Conservation (phyloP, 2,888 invertebrate species). For the Sarcophaga rosellei region DNA sequence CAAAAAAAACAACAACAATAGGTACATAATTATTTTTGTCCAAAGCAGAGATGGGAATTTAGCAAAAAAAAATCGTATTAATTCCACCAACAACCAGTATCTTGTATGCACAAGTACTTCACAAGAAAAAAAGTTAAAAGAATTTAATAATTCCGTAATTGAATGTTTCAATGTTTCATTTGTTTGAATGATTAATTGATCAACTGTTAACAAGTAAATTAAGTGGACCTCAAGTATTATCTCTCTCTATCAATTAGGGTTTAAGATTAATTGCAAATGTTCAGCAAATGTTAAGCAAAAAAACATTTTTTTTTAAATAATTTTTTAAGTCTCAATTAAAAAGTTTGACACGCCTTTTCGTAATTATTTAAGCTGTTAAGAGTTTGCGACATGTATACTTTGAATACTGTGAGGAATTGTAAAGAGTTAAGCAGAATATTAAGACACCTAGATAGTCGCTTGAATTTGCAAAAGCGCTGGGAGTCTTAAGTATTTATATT, state of each 20-base stretch:
- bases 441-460: too few relatives aligned
- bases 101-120: constrained; percentile 2
- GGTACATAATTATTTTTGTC: not conserved
- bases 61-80: not conserved
- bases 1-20: not conserved
- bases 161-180: too few relatives aligned
- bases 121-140: not conserved
- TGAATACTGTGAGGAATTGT: too few relatives aligned
- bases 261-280: not conserved
- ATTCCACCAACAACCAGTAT: not conserved
- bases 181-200: constrained; percentile 30
- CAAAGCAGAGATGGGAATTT: not conserved
- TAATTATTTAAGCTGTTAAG: too few relatives aligned
- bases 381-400: too few relatives aligned
- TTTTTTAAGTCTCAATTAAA: too few relatives aligned
- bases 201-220: constrained; percentile 13
- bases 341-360: too few relatives aligned
- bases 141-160: too few relatives aligned
- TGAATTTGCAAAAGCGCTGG: too few relatives aligned
- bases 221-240: not conserved
- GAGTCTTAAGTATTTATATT: too few relatives aligned
- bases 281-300: not conserved
- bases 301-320: too few relatives aligned
- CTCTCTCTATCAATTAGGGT: not conserved
- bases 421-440: too few relatives aligned